A percentile compares a stretch with the other conserved stretches of the same genome.
phyloP scores from a whole-genome alignment of 2,797 vertebrate species.

The Neosalanx taihuensis region DNA sequence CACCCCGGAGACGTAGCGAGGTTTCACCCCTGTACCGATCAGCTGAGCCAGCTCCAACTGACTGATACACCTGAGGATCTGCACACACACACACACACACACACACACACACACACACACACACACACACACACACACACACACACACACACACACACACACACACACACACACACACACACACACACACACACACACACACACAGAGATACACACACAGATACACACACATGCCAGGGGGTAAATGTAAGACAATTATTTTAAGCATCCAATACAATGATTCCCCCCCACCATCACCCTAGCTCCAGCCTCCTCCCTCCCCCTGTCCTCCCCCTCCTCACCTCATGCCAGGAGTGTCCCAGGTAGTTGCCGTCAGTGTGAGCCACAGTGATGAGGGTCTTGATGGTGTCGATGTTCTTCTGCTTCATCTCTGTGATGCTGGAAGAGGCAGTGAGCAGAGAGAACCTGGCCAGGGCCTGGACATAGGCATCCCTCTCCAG shows the following conservation, averaged over 20 bases:
- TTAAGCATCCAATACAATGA: too few relatives aligned
- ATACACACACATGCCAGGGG: too few relatives aligned
- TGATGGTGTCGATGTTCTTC: slow-evolving; percentile 99
- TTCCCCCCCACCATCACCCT: too few relatives aligned
- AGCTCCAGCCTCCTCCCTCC: neutral
- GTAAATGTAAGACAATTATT: neutral
- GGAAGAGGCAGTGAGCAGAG: slow-evolving; percentile 93
- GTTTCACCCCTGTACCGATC: slow-evolving; percentile 95
- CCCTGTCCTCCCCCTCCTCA: slow-evolving; percentile 36
- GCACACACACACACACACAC: slow-evolving; percentile 30
- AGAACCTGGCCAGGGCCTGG: slow-evolving; percentile 95
- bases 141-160: neutral
- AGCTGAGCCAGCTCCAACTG: slow-evolving; percentile 94
- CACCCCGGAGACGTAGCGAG: slow-evolving; percentile 90
- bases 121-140: neutral
- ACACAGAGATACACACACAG: too few relatives aligned
- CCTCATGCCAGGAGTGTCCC: slow-evolving; percentile 98
- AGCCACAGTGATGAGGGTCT: slow-evolving; percentile 97
- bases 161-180: too few relatives aligned
- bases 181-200: too few relatives aligned
- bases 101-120: neutral
- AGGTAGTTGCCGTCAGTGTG: slow-evolving; percentile 98
- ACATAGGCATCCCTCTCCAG: slow-evolving; percentile 96
- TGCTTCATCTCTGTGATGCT: slow-evolving; percentile 99
- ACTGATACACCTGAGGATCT: slow-evolving; percentile 96